Conservation (phyloP, 2,888 invertebrate species). For the Trypoxylon attenuatum region DNA sequence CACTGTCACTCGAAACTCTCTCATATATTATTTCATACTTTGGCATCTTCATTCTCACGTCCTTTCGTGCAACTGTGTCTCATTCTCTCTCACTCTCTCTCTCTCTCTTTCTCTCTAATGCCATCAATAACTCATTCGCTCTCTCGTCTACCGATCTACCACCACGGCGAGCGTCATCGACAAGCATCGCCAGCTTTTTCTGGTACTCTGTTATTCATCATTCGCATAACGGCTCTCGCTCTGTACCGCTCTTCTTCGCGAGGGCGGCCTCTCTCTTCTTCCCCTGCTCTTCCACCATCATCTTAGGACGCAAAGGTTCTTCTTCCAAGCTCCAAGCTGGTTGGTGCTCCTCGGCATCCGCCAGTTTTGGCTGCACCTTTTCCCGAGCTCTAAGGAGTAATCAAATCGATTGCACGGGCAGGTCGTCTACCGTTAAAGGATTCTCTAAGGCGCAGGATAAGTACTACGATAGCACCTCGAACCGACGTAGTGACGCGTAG, state of each 20-base stretch:
- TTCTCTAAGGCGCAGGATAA: slow-evolving; percentile 69
- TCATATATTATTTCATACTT: neutral
- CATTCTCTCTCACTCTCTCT: neutral
- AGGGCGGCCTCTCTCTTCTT: neutral
- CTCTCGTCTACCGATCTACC: no score
- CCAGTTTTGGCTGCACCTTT: slow-evolving; percentile 3
- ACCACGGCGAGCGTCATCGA: no score
- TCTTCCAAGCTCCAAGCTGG: slow-evolving; percentile 2
- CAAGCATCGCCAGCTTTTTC: no score
- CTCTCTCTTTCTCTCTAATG: slow-evolving; percentile 1
- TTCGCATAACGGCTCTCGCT: no score
- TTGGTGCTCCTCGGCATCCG: slow-evolving; percentile 10
- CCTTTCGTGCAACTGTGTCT: neutral
- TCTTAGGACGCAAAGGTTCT: slow-evolving; percentile 5
- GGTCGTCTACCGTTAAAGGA: slow-evolving; percentile 65
- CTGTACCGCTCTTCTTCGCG: no score
- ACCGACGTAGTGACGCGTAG: slow-evolving; percentile 46
- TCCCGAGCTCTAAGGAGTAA: slow-evolving; percentile 18
- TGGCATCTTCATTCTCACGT: slow-evolving; percentile 8
- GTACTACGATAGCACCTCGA: slow-evolving; percentile 68
- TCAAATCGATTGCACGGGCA: slow-evolving; percentile 52
- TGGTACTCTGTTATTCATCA: no score
- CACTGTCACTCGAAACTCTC: neutral
- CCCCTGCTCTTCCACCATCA: slow-evolving; percentile 5
- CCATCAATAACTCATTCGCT: no score